phyloP scores from a whole-genome alignment of 2,888 invertebrate species.

The Carpatolechia fugitivella region DNA sequence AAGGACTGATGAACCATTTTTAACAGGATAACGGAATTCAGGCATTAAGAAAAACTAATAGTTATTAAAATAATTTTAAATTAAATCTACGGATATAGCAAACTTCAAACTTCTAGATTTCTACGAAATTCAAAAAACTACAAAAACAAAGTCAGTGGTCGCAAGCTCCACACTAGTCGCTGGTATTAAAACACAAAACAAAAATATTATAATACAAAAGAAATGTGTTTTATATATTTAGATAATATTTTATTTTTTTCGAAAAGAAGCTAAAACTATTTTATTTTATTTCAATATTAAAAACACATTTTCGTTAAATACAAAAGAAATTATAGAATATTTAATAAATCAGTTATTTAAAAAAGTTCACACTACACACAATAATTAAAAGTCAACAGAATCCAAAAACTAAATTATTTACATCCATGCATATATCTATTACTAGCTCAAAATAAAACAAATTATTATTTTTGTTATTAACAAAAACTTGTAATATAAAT shows the following conservation, averaged over 20 bases:
- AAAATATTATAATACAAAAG: constrained; percentile 30
- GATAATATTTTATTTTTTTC: too few relatives aligned
- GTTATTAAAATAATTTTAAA: too few relatives aligned
- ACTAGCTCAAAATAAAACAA: constrained; percentile 15
- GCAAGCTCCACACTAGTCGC: constrained; percentile 52
- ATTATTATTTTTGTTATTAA: not conserved
- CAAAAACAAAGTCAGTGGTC: constrained; percentile 36
- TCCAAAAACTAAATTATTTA: constrained; percentile 28
- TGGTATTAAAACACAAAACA: constrained; percentile 50
- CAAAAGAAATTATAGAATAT: not conserved
- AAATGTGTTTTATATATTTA: too few relatives aligned
- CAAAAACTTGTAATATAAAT: not conserved
- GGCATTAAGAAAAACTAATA: too few relatives aligned
- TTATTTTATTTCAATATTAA: constrained; percentile 8
- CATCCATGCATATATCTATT: constrained; percentile 37
- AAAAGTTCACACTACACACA: not conserved
- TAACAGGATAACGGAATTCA: too few relatives aligned
- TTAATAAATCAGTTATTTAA: too few relatives aligned
- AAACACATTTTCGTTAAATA: constrained; percentile 21
- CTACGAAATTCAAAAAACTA: not conserved
- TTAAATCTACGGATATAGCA: not conserved
- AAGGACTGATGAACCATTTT: too few relatives aligned
- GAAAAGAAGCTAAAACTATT: too few relatives aligned
- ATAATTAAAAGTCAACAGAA: not conserved
- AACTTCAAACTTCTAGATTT: not conserved